These are phyloP conservation scores for Caenorhabditis sp. DNA, from an alignment of 2,888 invertebrate genomes.

Conservation along the genomic window DNA sequence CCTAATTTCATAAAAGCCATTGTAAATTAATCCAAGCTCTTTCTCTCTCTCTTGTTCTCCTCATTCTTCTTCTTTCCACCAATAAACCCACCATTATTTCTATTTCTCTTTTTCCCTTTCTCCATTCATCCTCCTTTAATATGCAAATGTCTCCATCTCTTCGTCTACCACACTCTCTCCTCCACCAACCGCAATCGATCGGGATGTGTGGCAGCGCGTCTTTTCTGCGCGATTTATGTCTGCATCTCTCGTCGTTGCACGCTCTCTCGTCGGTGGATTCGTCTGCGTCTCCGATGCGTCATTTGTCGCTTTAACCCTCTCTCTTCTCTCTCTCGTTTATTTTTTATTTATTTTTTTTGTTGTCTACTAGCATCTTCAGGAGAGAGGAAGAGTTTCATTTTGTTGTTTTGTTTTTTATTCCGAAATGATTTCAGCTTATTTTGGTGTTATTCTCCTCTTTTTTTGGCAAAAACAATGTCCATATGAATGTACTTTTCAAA, in stretches of 20 bases:
- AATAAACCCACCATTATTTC: constrained; percentile 10
- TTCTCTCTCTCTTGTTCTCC: constrained; percentile 2
- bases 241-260: constrained; percentile 18
- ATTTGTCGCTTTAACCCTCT: constrained; percentile 18
- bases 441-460: constrained; percentile 16
- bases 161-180: constrained; percentile 10
- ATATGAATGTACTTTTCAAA: too few species aligned
- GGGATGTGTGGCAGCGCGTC: background rate
- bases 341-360: constrained; percentile 9
- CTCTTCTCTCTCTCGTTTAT: constrained; percentile 18
- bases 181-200: background rate
- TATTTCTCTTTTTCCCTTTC: background rate
- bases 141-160: constrained; percentile 6
- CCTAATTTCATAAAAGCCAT: constrained; percentile 32
- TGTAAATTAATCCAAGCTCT: constrained; percentile 28
- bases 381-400: background rate
- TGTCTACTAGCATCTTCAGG: background rate
- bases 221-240: background rate
- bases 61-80: constrained; percentile 7
- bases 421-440: background rate
- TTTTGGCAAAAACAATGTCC: too few species aligned
- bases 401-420: background rate
- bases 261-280: constrained; percentile 7
- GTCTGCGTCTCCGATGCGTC: background rate
- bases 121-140: background rate